Evolutionary conservation across 2,113 vertebrate genomes (phyloP).

Genomic region (Archocentrus centrarchus): DNA sequence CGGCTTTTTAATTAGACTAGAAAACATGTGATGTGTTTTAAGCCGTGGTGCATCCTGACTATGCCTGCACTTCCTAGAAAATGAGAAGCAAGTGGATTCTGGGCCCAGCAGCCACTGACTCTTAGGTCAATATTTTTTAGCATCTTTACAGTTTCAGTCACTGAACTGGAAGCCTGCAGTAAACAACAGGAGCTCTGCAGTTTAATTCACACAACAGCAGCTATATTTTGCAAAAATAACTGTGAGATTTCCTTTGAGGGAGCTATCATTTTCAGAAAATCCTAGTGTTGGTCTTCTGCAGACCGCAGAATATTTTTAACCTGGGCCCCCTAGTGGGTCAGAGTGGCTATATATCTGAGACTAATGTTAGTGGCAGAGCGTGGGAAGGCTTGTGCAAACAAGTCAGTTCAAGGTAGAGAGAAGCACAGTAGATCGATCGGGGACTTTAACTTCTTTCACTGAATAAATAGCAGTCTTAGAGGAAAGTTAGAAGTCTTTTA

Average conservation of each 20-base stretch:
- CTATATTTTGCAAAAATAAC: neutral
- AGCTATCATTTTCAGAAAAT: slow-evolving; percentile 9
- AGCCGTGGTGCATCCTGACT: neutral
- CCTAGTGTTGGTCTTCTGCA: neutral
- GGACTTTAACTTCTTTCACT: slow-evolving; percentile 1
- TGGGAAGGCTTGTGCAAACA: slow-evolving; percentile 10
- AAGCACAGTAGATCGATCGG: slow-evolving; percentile 1
- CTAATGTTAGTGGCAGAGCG: slow-evolving; percentile 12
- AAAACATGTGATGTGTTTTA: neutral
- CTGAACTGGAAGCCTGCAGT: neutral
- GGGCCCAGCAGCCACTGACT: neutral
- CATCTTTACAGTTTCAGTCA: neutral
- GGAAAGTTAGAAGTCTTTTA: neutral
- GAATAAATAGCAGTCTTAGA: neutral
- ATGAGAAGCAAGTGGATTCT: neutral
- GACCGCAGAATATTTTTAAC: neutral
- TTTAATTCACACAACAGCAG: neutral
- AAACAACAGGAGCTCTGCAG: neutral
- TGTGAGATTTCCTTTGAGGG: neutral
- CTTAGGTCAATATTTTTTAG: neutral
- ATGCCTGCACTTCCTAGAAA: neutral
- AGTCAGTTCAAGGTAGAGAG: neutral
- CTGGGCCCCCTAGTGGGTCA: slow-evolving; percentile 37
- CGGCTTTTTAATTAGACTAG: neutral
- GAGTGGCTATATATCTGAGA: slow-evolving; percentile 10